A percentile compares a stretch with the other conserved stretches of the same genome.
phyloP scores from a whole-genome alignment of 2,797 vertebrate genomes.

The Poeciliopsis paucimaculata region DNA sequence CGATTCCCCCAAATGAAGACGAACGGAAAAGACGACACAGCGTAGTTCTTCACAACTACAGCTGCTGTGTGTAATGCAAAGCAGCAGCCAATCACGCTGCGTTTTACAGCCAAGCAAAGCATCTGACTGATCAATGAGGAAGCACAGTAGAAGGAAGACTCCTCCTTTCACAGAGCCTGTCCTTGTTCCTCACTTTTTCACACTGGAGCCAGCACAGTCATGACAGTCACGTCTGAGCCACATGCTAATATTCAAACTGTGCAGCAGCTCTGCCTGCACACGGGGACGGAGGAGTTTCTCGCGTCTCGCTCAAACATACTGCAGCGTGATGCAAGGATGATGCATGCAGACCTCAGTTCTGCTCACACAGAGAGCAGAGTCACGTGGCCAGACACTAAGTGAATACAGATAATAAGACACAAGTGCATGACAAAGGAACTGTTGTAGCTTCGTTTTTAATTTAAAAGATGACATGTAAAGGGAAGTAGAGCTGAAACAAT shows the following conservation, averaged over 20 bases:
- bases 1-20: constrained; percentile 68
- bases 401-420: constrained; percentile 66
- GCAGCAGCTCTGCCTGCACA: constrained; percentile 46
- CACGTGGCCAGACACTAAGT: constrained; percentile 58
- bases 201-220: constrained; percentile 72
- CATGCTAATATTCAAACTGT: constrained; percentile 72
- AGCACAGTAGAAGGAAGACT: constrained; percentile 66
- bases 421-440: constrained; percentile 7
- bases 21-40: constrained; percentile 55
- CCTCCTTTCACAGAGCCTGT: constrained; percentile 60
- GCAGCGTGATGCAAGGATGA: constrained; percentile 54
- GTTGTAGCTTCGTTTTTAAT: constrained; percentile 1
- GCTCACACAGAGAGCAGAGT: constrained; percentile 34
- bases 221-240: constrained; percentile 75
- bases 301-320: constrained; percentile 33
- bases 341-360: constrained; percentile 41
- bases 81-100: constrained; percentile 75
- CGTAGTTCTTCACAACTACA: constrained; percentile 79
- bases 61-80: constrained; percentile 78
- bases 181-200: constrained; percentile 63
- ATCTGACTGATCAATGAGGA: constrained; percentile 72
- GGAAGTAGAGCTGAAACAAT: background rate
- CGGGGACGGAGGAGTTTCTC: constrained; percentile 17
- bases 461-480: background rate
- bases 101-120: constrained; percentile 73